Conservation (phyloP, 2,113 vertebrate genomes). For the Pedetes capensis region DNA sequence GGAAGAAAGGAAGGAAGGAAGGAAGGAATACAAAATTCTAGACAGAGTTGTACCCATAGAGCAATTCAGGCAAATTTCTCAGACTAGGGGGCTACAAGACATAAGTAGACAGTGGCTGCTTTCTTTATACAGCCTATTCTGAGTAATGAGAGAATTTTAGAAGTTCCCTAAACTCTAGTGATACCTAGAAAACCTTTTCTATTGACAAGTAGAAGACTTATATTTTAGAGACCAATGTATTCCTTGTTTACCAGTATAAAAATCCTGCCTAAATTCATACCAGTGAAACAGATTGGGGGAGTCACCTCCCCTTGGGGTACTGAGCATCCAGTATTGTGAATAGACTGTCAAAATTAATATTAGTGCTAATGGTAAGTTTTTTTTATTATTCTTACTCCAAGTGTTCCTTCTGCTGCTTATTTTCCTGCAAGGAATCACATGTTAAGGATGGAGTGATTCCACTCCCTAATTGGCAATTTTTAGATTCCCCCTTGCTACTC, state of each 20-base stretch:
- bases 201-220: not conserved
- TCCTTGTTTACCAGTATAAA: constrained; percentile 27
- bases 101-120: not conserved
- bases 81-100: not conserved
- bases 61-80: not conserved
- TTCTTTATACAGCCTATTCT: not conserved
- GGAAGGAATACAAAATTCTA: not conserved
- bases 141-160: not conserved
- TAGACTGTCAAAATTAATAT: too few relatives aligned
- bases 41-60: not conserved
- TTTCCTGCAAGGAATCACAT: too few relatives aligned
- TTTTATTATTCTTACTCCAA: too few relatives aligned
- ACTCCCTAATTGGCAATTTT: too few relatives aligned
- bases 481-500: too few relatives aligned
- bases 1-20: not conserved
- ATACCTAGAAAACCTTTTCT: not conserved
- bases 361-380: too few relatives aligned
- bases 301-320: too few relatives aligned
- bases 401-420: too few relatives aligned
- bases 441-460: too few relatives aligned
- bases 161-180: not conserved
- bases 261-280: not conserved
- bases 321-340: too few relatives aligned
- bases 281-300: too few relatives aligned
- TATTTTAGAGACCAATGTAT: not conserved